These are phyloP conservation scores for Suillia variegata DNA, from an alignment of 2,888 invertebrate species.

Conservation along the genomic window DNA sequence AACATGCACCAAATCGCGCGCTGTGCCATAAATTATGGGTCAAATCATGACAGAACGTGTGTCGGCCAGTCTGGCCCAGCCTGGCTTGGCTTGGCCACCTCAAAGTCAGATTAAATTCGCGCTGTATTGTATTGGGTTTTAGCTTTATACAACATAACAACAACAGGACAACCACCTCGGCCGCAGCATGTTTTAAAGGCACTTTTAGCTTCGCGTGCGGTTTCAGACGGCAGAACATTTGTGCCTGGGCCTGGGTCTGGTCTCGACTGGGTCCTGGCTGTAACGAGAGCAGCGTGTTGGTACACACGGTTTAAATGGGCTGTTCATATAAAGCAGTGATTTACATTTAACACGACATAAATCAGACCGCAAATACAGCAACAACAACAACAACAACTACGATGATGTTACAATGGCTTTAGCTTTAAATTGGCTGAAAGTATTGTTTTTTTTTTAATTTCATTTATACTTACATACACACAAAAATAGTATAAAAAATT, in stretches of 20 bases:
- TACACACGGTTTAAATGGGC: slow-evolving; percentile 34
- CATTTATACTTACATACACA: too few species aligned
- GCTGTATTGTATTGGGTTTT: slow-evolving; percentile 14
- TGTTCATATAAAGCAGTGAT: slow-evolving; percentile 43
- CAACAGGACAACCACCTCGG: background rate
- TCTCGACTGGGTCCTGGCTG: too few species aligned
- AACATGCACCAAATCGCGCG: slow-evolving; percentile 19
- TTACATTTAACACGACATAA: slow-evolving; percentile 52
- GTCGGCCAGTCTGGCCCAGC: too few species aligned
- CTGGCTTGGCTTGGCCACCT: too few species aligned
- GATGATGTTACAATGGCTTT: too few species aligned
- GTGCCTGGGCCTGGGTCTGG: too few species aligned
- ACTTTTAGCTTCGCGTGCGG: background rate
- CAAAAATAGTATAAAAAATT: too few species aligned
- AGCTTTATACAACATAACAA: too few species aligned
- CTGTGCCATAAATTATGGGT: slow-evolving; percentile 20
- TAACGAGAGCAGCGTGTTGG: slow-evolving; percentile 14
- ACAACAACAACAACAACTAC: slow-evolving; percentile 22
- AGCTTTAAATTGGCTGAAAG: too few species aligned
- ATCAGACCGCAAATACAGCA: slow-evolving; percentile 44
- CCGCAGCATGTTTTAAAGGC: background rate
- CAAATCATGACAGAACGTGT: slow-evolving; percentile 15
- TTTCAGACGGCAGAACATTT: background rate
- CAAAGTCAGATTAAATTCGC: slow-evolving; percentile 11
- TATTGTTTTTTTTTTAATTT: too few species aligned